A percentile compares a stretch with the other conserved stretches of the same genome.
Evolutionary conservation across 2,113 vertebrate genomes (phyloP).

Genomic region (Craseonycteris thonglongyai): DNA sequence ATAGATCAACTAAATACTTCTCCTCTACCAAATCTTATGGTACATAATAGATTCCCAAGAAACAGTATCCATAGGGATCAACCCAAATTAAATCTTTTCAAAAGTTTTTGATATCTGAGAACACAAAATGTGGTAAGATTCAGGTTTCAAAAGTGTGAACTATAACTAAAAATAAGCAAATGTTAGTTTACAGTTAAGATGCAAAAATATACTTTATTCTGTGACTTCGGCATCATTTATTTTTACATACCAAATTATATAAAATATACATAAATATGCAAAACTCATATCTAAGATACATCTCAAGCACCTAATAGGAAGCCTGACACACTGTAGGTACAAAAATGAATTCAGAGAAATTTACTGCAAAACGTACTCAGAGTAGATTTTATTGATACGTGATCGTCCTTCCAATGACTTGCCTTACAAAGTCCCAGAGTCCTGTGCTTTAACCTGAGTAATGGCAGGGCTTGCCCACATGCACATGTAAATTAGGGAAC

Average conservation of each 20-base stretch:
- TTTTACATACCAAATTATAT: neutral
- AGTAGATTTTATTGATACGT: neutral
- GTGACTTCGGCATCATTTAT: neutral
- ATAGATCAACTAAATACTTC: neutral
- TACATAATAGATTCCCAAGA: neutral
- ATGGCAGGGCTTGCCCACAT: neutral
- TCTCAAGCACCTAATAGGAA: neutral
- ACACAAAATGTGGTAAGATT: neutral
- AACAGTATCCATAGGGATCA: neutral
- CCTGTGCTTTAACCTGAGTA: neutral
- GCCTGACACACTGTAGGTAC: neutral
- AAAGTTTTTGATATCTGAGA: neutral
- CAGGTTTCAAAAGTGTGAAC: neutral
- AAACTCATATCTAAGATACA: neutral
- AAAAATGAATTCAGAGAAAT: neutral
- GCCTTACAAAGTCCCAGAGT: neutral
- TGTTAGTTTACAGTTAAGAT: neutral
- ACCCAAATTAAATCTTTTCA: slow-evolving; percentile 8
- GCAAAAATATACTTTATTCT: neutral
- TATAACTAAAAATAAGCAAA: neutral
- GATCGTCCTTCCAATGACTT: neutral
- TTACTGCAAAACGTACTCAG: neutral
- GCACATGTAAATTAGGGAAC: neutral
- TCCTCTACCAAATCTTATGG: neutral
- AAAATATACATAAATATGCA: neutral